phyloP scores from a whole-genome alignment of 2,797 vertebrate genomes.

The Gouania willdenowi region DNA sequence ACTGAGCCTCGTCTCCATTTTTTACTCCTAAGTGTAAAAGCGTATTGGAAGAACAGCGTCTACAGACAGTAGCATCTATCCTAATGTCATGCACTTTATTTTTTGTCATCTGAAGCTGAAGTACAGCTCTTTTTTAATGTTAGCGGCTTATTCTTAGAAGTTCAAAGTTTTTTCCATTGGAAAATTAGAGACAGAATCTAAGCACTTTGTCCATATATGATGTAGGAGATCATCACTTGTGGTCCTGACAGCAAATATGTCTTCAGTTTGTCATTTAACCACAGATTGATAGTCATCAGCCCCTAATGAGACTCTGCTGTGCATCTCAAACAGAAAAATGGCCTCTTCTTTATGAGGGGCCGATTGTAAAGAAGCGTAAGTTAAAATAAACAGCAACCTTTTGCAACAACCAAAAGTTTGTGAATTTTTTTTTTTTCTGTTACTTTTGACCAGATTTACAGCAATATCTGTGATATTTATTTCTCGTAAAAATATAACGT shows the following conservation, averaged over 20 bases:
- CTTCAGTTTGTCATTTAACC: conserved; percentile 41
- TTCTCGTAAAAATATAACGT: too few relatives aligned
- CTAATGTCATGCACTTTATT: conserved; percentile 39
- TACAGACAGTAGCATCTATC: conserved; percentile 13
- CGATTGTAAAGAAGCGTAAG: too few relatives aligned
- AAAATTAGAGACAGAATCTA: background rate
- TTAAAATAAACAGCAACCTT: too few relatives aligned
- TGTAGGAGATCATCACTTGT: background rate
- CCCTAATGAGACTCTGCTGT: conserved; percentile 68
- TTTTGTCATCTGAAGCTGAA: conserved; percentile 8
- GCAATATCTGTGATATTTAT: too few relatives aligned
- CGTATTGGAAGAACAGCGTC: conserved; percentile 3
- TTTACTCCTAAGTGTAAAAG: too few relatives aligned
- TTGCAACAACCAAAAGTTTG: too few relatives aligned
- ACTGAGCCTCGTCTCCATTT: too few relatives aligned
- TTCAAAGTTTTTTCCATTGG: conserved; percentile 23
- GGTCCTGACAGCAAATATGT: conserved; percentile 17
- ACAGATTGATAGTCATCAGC: conserved; percentile 43
- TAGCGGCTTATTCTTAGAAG: conserved; percentile 24
- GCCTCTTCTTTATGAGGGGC: too few relatives aligned
- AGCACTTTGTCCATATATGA: conserved; percentile 9
- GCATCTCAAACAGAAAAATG: conserved; percentile 59
- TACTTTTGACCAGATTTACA: too few relatives aligned
- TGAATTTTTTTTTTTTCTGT: too few relatives aligned
- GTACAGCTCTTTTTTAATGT: conserved; percentile 2